phyloP scores from a whole-genome alignment of 2,888 invertebrate genomes.

The Rhagonycha lutea region DNA sequence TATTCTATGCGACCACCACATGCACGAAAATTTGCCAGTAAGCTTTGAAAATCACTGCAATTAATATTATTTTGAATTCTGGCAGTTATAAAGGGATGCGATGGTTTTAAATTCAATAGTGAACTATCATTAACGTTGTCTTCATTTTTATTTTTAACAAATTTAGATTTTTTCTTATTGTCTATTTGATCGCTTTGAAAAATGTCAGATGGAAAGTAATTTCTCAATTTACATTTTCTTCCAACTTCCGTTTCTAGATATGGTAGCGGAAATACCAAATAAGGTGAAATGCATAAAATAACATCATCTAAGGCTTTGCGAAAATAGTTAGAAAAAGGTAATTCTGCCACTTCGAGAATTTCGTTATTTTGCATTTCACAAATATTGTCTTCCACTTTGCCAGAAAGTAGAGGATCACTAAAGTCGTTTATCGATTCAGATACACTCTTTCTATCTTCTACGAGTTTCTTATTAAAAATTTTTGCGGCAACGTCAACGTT shows the following conservation, averaged over 20 bases:
- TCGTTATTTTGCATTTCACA: conserved; percentile 48
- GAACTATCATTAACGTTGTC: conserved; percentile 3
- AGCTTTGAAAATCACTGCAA: conserved; percentile 67
- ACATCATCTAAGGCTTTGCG: conserved; percentile 75
- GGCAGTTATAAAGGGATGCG: conserved; percentile 75
- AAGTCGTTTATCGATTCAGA: conserved; percentile 72
- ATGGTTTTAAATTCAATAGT: conserved; percentile 57
- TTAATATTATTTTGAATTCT: conserved; percentile 71
- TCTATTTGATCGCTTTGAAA: conserved; percentile 71
- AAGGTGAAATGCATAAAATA: conserved; percentile 84
- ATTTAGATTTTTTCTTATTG: conserved; percentile 37
- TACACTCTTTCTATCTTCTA: conserved; percentile 48
- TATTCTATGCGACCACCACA: conserved; percentile 71
- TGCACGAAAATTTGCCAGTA: conserved; percentile 86
- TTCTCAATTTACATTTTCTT: conserved; percentile 71
- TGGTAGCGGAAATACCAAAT: conserved; percentile 81
- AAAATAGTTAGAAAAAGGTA: conserved; percentile 69
- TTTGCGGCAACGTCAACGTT: conserved; percentile 17
- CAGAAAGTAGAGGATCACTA: conserved; percentile 77
- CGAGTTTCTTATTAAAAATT: neutral
- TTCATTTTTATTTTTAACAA: conserved; percentile 35
- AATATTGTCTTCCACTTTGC: conserved; percentile 37
- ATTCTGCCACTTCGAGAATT: conserved; percentile 59
- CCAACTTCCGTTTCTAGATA: conserved; percentile 86
- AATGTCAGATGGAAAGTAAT: conserved; percentile 73